These are phyloP conservation scores for Addax nasomaculatus DNA, from an alignment of 2,113 vertebrate genomes.

Conservation along the genomic window DNA sequence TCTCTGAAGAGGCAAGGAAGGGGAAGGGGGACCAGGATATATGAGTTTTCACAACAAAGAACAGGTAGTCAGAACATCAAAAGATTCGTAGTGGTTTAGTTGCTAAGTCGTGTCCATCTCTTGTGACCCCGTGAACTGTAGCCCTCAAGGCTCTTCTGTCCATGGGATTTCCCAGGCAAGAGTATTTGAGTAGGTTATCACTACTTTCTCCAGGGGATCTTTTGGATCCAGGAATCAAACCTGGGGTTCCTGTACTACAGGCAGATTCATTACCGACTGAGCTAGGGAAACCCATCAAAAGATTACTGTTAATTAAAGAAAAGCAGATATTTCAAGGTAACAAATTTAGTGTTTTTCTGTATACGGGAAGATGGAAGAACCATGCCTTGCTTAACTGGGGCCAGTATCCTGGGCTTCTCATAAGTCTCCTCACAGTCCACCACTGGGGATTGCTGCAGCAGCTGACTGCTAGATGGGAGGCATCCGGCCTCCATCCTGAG, in stretches of 20 bases:
- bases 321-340: background rate
- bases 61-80: background rate
- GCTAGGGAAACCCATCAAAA: background rate
- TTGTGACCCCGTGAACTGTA: fast-evolving
- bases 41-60: background rate
- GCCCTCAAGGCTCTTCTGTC: background rate
- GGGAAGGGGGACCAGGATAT: background rate
- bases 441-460: fast-evolving
- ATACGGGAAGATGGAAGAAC: background rate
- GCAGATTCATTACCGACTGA: fast-evolving
- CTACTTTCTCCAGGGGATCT: background rate
- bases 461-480: background rate
- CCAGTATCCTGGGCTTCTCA: background rate
- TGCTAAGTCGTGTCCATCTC: background rate
- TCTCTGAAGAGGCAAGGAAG: background rate
- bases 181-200: background rate
- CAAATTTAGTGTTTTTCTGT: background rate
- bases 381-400: background rate
- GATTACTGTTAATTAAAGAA: background rate
- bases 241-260: background rate
- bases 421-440: background rate
- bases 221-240: background rate
- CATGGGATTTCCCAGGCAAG: background rate
- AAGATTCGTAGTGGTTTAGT: background rate
- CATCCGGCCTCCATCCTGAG: background rate